Percentiles rank a stretch among this genome's conserved stretches.
Evolutionary conservation across 2,113 vertebrate genomes (phyloP).

Genomic region (Calidris pugnax): DNA sequence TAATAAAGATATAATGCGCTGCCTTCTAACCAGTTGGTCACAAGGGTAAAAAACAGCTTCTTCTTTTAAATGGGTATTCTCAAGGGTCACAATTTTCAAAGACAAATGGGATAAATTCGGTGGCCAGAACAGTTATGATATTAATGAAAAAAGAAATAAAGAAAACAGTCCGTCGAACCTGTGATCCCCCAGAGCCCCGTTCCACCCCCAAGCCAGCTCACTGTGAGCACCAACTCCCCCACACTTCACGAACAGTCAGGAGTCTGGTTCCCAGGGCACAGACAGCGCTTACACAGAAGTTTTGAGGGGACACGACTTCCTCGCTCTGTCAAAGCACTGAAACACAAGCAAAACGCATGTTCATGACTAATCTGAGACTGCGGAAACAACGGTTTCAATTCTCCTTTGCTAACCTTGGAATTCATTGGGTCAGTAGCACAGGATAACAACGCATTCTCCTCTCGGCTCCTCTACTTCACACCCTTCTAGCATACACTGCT

Average conservation of each 20-base stretch:
- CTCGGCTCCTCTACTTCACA: not conserved
- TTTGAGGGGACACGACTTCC: not conserved
- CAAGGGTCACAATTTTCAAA: not conserved
- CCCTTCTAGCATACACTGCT: too few relatives aligned
- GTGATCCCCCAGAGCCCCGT: not conserved
- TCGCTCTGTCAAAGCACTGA: not conserved
- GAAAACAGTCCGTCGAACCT: not conserved
- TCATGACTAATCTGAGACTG: conserved; percentile 5
- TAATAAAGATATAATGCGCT: not conserved
- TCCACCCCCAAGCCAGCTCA: not conserved
- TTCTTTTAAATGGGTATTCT: not conserved
- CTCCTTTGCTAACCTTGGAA: not conserved
- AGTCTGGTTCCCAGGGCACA: not conserved
- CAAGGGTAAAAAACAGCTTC: not conserved
- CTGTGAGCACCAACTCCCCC: not conserved
- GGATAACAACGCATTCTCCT: not conserved
- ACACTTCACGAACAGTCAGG: not conserved
- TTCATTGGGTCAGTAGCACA: not conserved
- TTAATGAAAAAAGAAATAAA: not conserved
- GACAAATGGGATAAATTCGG: not conserved
- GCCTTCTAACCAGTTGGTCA: not conserved
- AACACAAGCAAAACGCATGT: not conserved
- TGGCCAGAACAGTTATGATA: not conserved
- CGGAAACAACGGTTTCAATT: not conserved
- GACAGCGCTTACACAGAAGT: not conserved